Percentiles rank a stretch among this genome's conserved stretches.
phyloP scores from a whole-genome alignment of 1,140 invertebrate species.

The Bilobella aurantiaca region DNA sequence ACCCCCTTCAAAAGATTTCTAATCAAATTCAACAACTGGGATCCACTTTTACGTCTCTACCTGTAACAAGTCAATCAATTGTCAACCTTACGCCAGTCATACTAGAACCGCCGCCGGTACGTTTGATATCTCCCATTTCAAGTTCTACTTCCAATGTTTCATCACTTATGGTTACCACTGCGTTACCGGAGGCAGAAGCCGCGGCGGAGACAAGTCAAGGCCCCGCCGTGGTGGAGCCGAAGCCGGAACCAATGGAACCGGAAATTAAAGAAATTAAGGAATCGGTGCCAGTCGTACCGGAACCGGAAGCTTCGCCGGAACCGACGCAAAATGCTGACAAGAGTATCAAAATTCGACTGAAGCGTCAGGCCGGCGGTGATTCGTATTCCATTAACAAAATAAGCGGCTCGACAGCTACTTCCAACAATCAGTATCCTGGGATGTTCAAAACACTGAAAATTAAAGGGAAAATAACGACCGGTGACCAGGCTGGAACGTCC shows the following conservation, averaged over 20 bases:
- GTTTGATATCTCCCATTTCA: too few species aligned
- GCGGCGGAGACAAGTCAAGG: too few species aligned
- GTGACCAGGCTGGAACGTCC: slow-evolving; percentile 34
- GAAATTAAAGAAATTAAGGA: background rate
- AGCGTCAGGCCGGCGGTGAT: slow-evolving; percentile 14
- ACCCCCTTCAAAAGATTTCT: slow-evolving; percentile 24
- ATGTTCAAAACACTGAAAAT: slow-evolving; percentile 34
- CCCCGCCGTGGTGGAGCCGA: too few species aligned
- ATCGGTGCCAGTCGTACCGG: background rate
- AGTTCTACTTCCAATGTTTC: too few species aligned
- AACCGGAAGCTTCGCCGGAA: background rate
- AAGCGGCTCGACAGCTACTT: background rate
- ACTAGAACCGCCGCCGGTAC: too few species aligned
- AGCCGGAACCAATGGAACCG: background rate
- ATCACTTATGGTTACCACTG: too few species aligned
- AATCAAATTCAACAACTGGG: slow-evolving; percentile 29
- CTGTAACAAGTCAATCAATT: background rate
- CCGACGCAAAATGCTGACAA: background rate
- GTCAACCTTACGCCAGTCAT: background rate
- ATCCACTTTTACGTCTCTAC: slow-evolving; percentile 8
- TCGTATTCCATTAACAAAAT: slow-evolving; percentile 25
- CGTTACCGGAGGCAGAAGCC: too few species aligned
- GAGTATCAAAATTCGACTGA: slow-evolving; percentile 16
- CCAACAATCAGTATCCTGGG: background rate
- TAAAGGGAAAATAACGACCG: slow-evolving; percentile 36